Evolutionary conservation across 2,888 invertebrate genomes (phyloP).

Genomic region (Drosophila yooni): DNA sequence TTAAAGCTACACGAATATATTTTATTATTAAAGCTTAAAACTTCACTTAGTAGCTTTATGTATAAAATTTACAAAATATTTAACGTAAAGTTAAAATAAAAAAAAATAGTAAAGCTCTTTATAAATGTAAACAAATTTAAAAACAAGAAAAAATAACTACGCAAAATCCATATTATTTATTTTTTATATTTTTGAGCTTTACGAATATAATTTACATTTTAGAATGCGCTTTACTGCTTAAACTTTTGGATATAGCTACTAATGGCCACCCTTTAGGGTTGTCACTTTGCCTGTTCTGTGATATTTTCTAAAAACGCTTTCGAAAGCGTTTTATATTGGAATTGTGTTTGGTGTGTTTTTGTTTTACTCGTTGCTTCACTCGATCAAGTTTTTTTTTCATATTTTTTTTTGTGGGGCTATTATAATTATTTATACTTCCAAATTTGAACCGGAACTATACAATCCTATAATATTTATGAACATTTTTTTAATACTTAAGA

Average conservation of each 20-base stretch:
- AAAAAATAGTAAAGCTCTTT: not conserved
- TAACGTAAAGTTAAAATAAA: not conserved
- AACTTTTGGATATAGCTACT: constrained; percentile 7
- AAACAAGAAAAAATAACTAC: not conserved
- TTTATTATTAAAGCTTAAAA: not conserved
- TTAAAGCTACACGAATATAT: not conserved
- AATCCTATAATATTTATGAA: constrained; percentile 39
- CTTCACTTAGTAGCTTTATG: not conserved
- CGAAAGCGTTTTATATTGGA: constrained; percentile 4
- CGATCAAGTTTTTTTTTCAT: not conserved
- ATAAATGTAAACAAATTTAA: not conserved
- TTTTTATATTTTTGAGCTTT: not conserved
- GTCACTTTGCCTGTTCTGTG: constrained; percentile 17
- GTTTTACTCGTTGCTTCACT: constrained; percentile 41
- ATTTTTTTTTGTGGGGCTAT: constrained; percentile 6
- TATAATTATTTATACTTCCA: constrained; percentile 22
- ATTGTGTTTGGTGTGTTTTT: constrained; percentile 28
- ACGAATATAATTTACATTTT: constrained; percentile 3
- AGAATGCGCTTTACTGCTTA: constrained; percentile 18
- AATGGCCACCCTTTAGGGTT: constrained; percentile 5
- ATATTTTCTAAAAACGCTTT: constrained; percentile 1
- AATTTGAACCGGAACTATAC: constrained; percentile 26
- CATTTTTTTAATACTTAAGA: constrained; percentile 67
- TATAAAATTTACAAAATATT: not conserved
- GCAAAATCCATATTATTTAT: not conserved